Evolutionary conservation across 2,113 vertebrate genomes (phyloP).

Genomic region (Semicossyphus pulcher): DNA sequence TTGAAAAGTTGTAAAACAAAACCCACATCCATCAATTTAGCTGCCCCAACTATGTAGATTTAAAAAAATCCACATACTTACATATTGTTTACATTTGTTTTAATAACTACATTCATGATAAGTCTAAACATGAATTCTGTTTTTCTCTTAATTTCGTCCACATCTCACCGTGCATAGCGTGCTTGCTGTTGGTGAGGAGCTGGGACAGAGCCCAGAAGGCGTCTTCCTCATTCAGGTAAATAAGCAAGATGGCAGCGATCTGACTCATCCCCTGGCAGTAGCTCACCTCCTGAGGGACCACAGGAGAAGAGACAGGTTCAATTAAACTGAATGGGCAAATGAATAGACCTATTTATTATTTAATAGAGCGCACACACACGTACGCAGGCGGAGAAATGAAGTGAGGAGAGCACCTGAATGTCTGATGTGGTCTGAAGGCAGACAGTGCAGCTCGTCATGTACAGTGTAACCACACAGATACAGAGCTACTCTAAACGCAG

Average conservation of each 20-base stretch:
- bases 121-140: not conserved
- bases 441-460: slow-evolving; percentile 10
- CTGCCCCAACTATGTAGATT: no score
- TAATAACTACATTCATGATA: no score
- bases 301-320: slow-evolving; percentile 15
- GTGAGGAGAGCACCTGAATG: slow-evolving; percentile 45
- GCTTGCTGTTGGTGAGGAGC: slow-evolving; percentile 88
- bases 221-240: slow-evolving; percentile 92
- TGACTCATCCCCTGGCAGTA: slow-evolving; percentile 96
- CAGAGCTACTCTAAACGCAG: slow-evolving; percentile 1
- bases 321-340: slow-evolving; percentile 43
- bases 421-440: slow-evolving; percentile 53
- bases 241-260: slow-evolving; percentile 89
- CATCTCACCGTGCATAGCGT: slow-evolving; percentile 89
- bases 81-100: no score
- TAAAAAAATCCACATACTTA: no score
- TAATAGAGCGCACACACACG: slow-evolving; percentile 1
- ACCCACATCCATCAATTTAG: no score
- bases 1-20: no score
- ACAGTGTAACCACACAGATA: not conserved
- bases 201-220: slow-evolving; percentile 92
- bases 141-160: not conserved
- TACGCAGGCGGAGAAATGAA: not conserved
- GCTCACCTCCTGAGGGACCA: slow-evolving; percentile 89
- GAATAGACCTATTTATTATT: slow-evolving; percentile 55